phyloP scores from a whole-genome alignment of 2,888 invertebrate species.

The Mythimna pallens region DNA sequence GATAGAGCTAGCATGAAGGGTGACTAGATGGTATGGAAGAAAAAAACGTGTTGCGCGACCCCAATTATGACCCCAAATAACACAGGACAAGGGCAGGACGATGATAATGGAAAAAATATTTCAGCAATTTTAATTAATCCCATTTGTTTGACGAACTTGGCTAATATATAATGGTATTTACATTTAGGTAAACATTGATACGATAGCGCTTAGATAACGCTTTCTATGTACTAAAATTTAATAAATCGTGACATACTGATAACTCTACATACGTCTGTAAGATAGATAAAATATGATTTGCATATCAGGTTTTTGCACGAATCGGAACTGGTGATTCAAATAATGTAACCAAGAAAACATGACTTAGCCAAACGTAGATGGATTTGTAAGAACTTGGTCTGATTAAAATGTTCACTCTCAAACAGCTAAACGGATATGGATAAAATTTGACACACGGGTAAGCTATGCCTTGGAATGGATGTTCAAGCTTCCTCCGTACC shows the following conservation, averaged over 20 bases:
- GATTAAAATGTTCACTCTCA: background rate
- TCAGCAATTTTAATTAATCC: no score
- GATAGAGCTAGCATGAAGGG: no score
- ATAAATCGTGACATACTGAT: conserved; percentile 24
- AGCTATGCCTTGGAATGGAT: no score
- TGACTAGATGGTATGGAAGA: no score
- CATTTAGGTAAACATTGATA: conserved; percentile 31
- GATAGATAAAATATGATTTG: background rate
- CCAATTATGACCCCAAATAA: no score
- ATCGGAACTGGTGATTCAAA: background rate
- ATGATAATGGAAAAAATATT: no score
- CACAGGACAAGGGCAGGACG: no score
- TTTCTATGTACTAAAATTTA: background rate
- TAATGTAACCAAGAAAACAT: conserved; percentile 1
- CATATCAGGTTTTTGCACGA: background rate
- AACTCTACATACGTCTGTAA: background rate
- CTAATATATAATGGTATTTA: no score
- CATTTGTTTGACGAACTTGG: conserved; percentile 1
- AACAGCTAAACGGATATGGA: no score
- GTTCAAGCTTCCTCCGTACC: no score
- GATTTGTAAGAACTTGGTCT: background rate
- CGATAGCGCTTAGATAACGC: conserved; percentile 1
- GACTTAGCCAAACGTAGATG: background rate
- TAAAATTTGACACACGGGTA: no score
- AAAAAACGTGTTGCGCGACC: no score